Percentiles rank a stretch among this genome's conserved stretches.
Conservation (phyloP, 2,888 invertebrate genomes). For the Bellardia pandia region DNA sequence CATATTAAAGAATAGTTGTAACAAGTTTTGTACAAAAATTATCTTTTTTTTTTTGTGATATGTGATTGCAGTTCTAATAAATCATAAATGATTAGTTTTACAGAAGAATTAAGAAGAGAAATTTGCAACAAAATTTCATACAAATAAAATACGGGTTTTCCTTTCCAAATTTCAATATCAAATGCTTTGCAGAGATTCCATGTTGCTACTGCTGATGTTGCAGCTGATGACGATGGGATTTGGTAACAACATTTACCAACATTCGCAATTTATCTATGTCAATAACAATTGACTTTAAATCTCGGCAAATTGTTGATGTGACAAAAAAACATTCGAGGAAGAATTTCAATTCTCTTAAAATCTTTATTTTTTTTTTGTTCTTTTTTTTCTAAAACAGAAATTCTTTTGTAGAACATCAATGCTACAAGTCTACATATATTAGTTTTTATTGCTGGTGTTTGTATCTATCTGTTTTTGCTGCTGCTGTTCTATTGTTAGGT, state of each 20-base stretch:
- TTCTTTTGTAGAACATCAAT: conserved; percentile 10
- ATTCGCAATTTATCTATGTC: conserved; percentile 58
- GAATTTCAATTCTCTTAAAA: conserved; percentile 29
- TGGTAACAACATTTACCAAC: conserved; percentile 37
- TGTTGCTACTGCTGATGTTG: neutral
- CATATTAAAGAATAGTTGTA: conserved; percentile 34
- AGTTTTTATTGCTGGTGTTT: conserved; percentile 20
- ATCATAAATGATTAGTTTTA: conserved; percentile 64
- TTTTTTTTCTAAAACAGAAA: conserved; percentile 10
- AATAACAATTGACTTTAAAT: conserved; percentile 58
- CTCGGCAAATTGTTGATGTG: conserved; percentile 61
- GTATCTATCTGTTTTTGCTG: conserved; percentile 8
- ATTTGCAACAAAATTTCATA: conserved; percentile 34
- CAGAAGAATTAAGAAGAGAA: conserved; percentile 27
- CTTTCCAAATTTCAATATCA: conserved; percentile 27
- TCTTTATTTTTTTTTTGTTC: neutral
- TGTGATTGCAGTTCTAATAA: conserved; percentile 67
- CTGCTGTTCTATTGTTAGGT: conserved; percentile 16
- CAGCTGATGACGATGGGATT: conserved; percentile 6
- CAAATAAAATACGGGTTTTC: neutral
- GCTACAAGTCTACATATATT: neutral
- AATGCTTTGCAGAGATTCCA: conserved; percentile 17
- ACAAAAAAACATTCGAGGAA: conserved; percentile 13
- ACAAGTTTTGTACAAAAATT: conserved; percentile 41
- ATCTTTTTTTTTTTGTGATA: conserved; percentile 51